A percentile compares a stretch with the other conserved stretches of the same genome.
These are phyloP conservation scores for Calephelis virginiensis DNA, from an alignment of 1,140 invertebrate genomes.

Conservation along the genomic window DNA sequence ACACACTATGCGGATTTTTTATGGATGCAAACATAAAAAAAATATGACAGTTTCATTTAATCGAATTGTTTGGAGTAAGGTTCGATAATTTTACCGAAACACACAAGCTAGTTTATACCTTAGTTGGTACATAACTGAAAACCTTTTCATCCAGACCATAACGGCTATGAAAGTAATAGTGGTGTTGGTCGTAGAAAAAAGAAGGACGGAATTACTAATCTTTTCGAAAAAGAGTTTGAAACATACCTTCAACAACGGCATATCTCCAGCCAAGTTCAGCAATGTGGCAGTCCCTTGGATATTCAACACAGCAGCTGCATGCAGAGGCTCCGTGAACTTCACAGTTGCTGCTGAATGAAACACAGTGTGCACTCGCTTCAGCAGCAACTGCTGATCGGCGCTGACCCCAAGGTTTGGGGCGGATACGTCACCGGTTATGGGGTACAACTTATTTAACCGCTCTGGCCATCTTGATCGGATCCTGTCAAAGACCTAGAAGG, in stretches of 20 bases:
- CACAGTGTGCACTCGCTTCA: slow-evolving; percentile 76
- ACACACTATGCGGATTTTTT: no score
- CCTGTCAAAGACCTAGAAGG: slow-evolving; percentile 83
- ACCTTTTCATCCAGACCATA: no score
- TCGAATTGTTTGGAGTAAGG: no score
- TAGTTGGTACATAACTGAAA: no score
- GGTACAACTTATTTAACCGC: slow-evolving; percentile 85
- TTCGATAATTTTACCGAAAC: no score
- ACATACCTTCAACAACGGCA: slow-evolving; percentile 86
- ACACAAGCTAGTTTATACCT: no score
- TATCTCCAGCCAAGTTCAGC: slow-evolving; percentile 80
- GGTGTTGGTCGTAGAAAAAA: no score
- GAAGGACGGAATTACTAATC: no score
- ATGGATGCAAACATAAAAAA: no score
- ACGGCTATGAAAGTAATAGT: no score
- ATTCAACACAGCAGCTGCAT: slow-evolving; percentile 81
- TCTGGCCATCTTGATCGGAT: slow-evolving; percentile 81
- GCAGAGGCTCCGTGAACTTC: slow-evolving; percentile 89
- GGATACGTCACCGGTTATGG: slow-evolving; percentile 92
- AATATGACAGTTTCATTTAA: no score
- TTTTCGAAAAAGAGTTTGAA: not conserved
- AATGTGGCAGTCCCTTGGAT: slow-evolving; percentile 80
- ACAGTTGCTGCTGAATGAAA: slow-evolving; percentile 85
- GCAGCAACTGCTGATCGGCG: slow-evolving; percentile 76
- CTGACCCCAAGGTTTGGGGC: slow-evolving; percentile 87